Percentiles rank a stretch among this genome's conserved stretches.
These are phyloP conservation scores for Meteorus colon DNA, from an alignment of 2,888 invertebrate species.

Conservation along the genomic window DNA sequence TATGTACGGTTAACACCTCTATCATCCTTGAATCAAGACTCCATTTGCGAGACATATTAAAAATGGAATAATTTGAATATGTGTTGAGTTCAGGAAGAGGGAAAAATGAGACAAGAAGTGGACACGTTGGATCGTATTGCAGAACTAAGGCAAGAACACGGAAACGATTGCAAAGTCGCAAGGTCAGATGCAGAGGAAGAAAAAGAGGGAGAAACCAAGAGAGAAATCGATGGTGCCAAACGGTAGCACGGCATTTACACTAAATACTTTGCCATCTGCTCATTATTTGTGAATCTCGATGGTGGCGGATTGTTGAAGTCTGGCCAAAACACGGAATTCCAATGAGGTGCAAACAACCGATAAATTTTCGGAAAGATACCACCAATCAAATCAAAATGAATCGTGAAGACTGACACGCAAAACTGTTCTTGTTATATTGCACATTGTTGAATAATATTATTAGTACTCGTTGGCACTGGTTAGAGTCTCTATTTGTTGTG, in stretches of 20 bases:
- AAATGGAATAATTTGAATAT: neutral
- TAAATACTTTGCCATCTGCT: neutral
- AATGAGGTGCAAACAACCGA: neutral
- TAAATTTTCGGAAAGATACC: neutral
- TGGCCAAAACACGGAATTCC: neutral
- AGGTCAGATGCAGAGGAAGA: neutral
- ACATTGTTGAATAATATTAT: slow-evolving; percentile 8
- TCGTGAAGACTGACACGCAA: neutral
- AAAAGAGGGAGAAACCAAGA: neutral
- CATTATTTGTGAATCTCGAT: neutral
- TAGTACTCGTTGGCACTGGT: slow-evolving; percentile 8
- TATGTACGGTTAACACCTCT: slow-evolving; percentile 27
- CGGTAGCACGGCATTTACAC: neutral
- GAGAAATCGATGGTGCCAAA: neutral
- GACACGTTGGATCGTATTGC: neutral
- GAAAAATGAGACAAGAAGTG: neutral
- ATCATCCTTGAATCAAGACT: slow-evolving; percentile 65
- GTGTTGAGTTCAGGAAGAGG: neutral
- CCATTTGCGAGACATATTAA: slow-evolving; percentile 60
- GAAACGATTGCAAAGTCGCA: neutral
- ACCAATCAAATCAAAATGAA: neutral
- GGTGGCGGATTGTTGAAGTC: neutral
- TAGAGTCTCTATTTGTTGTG: neutral
- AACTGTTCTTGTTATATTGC: neutral
- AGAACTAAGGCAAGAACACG: neutral